These are phyloP conservation scores for Epinotia nisella DNA, from an alignment of 2,888 invertebrate genomes.

Conservation along the genomic window DNA sequence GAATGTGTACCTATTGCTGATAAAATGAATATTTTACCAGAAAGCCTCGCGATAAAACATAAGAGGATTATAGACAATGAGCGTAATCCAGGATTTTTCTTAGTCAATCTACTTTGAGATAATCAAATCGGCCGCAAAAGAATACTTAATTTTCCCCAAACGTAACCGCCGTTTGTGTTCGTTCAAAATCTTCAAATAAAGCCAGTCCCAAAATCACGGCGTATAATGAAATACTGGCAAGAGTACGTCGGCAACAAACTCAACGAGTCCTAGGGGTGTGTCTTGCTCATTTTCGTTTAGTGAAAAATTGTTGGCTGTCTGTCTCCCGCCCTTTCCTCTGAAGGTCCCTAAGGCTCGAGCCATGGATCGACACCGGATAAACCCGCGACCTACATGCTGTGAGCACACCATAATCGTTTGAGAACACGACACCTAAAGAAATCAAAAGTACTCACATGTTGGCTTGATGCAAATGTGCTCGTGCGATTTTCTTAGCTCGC, in stretches of 20 bases:
- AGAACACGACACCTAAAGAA: neutral
- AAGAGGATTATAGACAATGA: conserved; percentile 20
- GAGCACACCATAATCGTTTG: conserved; percentile 27
- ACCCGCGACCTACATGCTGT: conserved; percentile 35
- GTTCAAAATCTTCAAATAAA: conserved; percentile 48
- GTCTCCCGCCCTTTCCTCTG: conserved; percentile 55
- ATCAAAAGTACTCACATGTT: neutral
- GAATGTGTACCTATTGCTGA: neutral
- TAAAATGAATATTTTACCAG: neutral
- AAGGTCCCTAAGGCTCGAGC: conserved; percentile 57
- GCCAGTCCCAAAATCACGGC: conserved; percentile 58
- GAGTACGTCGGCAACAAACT: conserved; percentile 56
- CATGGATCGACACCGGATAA: conserved; percentile 29
- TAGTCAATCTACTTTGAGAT: conserved; percentile 41
- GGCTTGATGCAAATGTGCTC: neutral
- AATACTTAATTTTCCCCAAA: conserved; percentile 43
- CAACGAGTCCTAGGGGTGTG: conserved; percentile 72
- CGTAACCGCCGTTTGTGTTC: conserved; percentile 41
- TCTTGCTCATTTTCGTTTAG: conserved; percentile 75
- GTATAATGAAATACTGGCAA: conserved; percentile 67
- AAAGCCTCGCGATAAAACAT: conserved; percentile 8
- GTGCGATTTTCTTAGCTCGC: neutral
- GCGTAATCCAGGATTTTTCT: conserved; percentile 32
- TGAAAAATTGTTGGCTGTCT: conserved; percentile 76
- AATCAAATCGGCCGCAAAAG: conserved; percentile 45